Base-by-base conservation (phyloP, 92 coral and sea anemone genomes). In the Umimayanthus kanabou region DNA sequence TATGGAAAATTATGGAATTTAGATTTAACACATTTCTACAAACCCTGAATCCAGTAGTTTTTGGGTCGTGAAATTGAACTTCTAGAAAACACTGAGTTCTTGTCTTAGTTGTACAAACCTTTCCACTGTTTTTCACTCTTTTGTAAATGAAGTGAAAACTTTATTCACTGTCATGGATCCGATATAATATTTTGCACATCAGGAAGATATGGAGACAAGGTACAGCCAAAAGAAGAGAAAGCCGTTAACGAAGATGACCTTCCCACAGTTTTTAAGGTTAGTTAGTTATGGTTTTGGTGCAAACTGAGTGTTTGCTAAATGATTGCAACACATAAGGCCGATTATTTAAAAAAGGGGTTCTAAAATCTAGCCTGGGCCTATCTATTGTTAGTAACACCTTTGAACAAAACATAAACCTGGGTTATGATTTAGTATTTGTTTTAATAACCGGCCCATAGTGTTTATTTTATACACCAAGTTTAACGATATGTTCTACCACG, bases 221-320 rank as follows among this genome's bases (percentile, higher is more conserved):
- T 72, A 40, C 87, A 83, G 53, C 25, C 65, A 70, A 43, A 83
- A 70, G 66, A 83, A 83, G 30, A 30, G 74, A 45, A 83, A 83
- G 5, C 77, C 4, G 43, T 67, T 26, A 22, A 71, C 39, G 45
- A 70, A 83, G 28, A 83, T 83, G 67, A 40, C 87, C 9, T 30
- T 83, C 30, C 87, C 87, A 5, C 40, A 69, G 87, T 72, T 83
- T 47, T 28, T 83, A 70, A 83, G 87, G 87, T 83, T 50, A 67
- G 87, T 83, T 43, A 37, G 33, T 28, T 43, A 7, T 25, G 70
- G 45, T 29, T 61, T 22, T 22, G n/a, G 5, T 61, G 69, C 6
- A 20, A 2, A 61, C 67, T 2, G 67, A 20, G 69, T 61, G 69
- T 61, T 22, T 23, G 69, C 69, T 26, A 61, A 61, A 61, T 61